Base-by-base conservation (phyloP, 1,140 invertebrate species). In the Caenorhabditis latens region DNA sequence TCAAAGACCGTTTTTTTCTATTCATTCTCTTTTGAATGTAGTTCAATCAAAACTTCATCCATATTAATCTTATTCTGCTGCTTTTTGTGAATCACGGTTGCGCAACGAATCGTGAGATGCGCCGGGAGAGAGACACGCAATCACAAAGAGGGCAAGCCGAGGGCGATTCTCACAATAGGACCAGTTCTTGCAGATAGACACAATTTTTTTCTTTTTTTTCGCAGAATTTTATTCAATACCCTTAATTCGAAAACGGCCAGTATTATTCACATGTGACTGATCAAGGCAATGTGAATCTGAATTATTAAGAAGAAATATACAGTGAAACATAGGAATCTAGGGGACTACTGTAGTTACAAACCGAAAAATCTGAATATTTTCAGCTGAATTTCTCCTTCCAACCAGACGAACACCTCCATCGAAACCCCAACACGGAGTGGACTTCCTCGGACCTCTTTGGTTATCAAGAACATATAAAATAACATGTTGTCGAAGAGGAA, bases 391-490 rank as follows among this genome's bases (percentile, higher is more conserved):
- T 14, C 46, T 79, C 14, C 65, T 71, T 0, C 71, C 71, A 53
- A 79, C 71, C 9, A 53, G 71, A 79, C 71, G 71, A 79, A 79
- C 71, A 40, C 71, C 46, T 55, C 84, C 63, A 8, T 32, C 65
- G 19, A 50, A 71, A 57, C 84, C 84, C 6, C 63, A 67, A 48
- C 84, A 85, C 79, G 84, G 84, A 55, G 43, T 85, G 0, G 84
- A 85, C n/a, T 85, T 85, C 40, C 42, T 85, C 11, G 85, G 86
- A 53, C 86, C 86, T 46, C 61, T 87, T 46, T 87, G 86, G 86
- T 55, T 87, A 24, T 82, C 86, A 14, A 55, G 86, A 55, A 53
- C 65, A 50, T 87, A 83, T 55, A 87, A 87, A 50, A 87, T 84
- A 43, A 87, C 86, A 46, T 87, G 86, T 71, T 87, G 86, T 71